phyloP scores from a whole-genome alignment of 2,888 invertebrate species.

The Macrosoma leucophasiata region DNA sequence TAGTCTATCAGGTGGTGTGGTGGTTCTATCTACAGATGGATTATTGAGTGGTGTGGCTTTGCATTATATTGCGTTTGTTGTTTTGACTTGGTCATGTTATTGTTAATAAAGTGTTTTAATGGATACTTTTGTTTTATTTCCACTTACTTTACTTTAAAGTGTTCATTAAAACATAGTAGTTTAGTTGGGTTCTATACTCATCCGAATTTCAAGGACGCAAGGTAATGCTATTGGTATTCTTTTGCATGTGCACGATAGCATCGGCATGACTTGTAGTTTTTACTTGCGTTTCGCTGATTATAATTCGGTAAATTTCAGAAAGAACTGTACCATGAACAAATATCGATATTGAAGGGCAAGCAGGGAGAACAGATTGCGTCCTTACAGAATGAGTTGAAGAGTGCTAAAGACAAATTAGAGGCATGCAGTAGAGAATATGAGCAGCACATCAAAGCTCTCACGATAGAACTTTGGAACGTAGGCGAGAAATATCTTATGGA shows the following conservation, averaged over 20 bases:
- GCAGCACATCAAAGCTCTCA: conserved; percentile 60
- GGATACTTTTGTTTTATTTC: conserved; percentile 63
- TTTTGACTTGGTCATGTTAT: conserved; percentile 44
- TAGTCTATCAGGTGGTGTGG: conserved; percentile 68
- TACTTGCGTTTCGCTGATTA: neutral
- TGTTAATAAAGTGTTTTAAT: conserved; percentile 51
- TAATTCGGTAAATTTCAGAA: conserved; percentile 53
- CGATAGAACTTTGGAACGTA: conserved; percentile 76
- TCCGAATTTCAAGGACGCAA: too few relatives aligned
- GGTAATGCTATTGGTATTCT: conserved; percentile 43
- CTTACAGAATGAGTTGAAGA: conserved; percentile 65
- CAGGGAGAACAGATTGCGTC: conserved; percentile 69
- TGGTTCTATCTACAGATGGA: conserved; percentile 65
- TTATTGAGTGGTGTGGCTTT: conserved; percentile 43
- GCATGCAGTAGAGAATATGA: conserved; percentile 52
- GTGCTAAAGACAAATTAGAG: conserved; percentile 67
- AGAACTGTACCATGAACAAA: conserved; percentile 78
- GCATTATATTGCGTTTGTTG: conserved; percentile 26
- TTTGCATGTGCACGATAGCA: conserved; percentile 28
- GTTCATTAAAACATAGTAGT: conserved; percentile 46
- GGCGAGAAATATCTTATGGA: conserved; percentile 76
- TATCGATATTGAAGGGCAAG: conserved; percentile 64
- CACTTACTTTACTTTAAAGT: conserved; percentile 35
- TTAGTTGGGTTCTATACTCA: conserved; percentile 30
- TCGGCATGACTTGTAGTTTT: conserved; percentile 17